Evolutionary conservation across 2,113 vertebrate species (phyloP).

Genomic region (Ceyx margarethae): DNA sequence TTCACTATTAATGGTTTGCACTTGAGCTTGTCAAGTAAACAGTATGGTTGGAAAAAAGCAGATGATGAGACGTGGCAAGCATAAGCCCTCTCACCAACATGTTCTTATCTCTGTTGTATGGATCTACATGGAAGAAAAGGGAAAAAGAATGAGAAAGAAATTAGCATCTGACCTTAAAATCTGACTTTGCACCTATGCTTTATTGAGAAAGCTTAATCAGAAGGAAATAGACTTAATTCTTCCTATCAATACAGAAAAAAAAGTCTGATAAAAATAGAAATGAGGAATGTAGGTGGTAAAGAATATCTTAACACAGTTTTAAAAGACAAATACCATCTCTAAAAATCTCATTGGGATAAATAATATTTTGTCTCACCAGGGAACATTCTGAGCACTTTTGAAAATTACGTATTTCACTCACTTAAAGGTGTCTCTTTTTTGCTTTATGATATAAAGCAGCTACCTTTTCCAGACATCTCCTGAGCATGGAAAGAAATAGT

Average conservation of each 20-base stretch:
- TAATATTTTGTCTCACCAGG: neutral
- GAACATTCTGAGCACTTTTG: slow-evolving; percentile 28
- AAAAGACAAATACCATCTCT: neutral
- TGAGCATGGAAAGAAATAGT: slow-evolving; percentile 1
- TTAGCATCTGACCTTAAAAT: neutral
- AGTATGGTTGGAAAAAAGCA: neutral
- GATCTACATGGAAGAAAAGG: neutral
- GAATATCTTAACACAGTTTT: neutral
- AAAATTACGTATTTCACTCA: slow-evolving; percentile 15
- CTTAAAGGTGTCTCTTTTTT: slow-evolving; percentile 2
- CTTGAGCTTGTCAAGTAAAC: neutral
- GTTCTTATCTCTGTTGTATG: neutral
- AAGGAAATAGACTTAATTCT: neutral
- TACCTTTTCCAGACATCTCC: neutral
- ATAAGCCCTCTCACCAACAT: neutral
- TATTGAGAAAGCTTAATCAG: neutral
- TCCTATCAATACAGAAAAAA: neutral
- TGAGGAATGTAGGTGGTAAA: neutral
- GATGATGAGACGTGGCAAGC: neutral
- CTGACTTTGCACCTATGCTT: neutral
- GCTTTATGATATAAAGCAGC: neutral
- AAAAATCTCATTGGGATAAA: slow-evolving; percentile 38
- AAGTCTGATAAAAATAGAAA: neutral
- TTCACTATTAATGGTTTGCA: neutral
- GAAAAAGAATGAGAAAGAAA: neutral